Conservation (phyloP, 2,888 invertebrate genomes). For the Ichneumoninae sp. region DNA sequence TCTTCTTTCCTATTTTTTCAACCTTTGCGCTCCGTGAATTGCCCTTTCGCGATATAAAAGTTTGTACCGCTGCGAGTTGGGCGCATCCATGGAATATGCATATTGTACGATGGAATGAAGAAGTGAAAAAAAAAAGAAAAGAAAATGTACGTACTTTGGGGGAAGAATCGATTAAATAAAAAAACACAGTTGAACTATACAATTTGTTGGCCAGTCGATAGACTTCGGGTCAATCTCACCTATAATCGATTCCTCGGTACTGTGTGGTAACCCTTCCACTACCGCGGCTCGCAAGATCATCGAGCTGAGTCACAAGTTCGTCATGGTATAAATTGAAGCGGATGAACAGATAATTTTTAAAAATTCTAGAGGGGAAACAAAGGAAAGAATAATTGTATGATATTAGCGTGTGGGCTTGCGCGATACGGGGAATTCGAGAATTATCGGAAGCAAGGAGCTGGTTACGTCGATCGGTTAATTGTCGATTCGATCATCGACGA, state of each 20-base stretch:
- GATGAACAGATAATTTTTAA: slow-evolving; percentile 57
- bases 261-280: slow-evolving; percentile 46
- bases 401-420: slow-evolving; percentile 23
- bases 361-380: slow-evolving; percentile 21
- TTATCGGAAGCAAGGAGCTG: background rate
- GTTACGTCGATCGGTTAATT: slow-evolving; percentile 8
- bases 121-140: slow-evolving; percentile 10
- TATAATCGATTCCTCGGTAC: slow-evolving; percentile 50
- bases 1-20: slow-evolving; percentile 20
- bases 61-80: slow-evolving; percentile 49
- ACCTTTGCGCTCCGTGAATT: slow-evolving; percentile 47
- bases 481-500: slow-evolving; percentile 3
- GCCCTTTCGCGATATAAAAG: slow-evolving; percentile 62
- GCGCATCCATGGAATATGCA: slow-evolving; percentile 45
- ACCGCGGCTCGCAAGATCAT: slow-evolving; percentile 46
- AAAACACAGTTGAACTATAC: slow-evolving; percentile 46
- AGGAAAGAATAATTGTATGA: slow-evolving; percentile 34
- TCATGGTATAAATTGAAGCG: slow-evolving; percentile 31
- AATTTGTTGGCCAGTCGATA: slow-evolving; percentile 57
- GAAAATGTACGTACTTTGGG: slow-evolving; percentile 4
- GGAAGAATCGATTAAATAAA: slow-evolving; percentile 14
- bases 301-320: slow-evolving; percentile 52
- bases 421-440: slow-evolving; percentile 4
- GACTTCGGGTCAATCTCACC: slow-evolving; percentile 26
- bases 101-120: slow-evolving; percentile 46